These are phyloP conservation scores for Apogon talboti DNA, from an alignment of 2,797 vertebrate genomes.

Conservation along the genomic window DNA sequence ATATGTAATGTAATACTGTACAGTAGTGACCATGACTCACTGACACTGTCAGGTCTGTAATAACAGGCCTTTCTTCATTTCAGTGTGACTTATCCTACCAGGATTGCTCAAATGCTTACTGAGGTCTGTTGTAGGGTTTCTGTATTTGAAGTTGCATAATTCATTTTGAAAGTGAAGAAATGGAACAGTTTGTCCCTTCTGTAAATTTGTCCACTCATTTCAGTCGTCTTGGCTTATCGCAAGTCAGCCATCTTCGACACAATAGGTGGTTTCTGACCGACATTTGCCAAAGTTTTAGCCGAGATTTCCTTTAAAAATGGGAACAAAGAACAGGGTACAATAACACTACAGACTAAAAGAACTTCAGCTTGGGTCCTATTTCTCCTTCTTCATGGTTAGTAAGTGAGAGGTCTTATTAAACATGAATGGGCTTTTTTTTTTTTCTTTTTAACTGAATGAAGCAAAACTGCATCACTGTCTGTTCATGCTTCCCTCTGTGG, in stretches of 20 bases:
- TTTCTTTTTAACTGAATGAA: not conserved
- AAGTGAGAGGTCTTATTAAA: not conserved
- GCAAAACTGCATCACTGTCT: not conserved
- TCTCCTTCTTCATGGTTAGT: not conserved
- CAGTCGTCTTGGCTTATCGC: constrained; percentile 9
- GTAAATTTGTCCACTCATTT: constrained; percentile 2
- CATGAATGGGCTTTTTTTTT: not conserved
- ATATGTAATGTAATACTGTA: not conserved
- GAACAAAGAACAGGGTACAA: not conserved
- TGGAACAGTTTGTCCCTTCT: not conserved
- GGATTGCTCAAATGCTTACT: not conserved
- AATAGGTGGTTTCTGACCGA: constrained; percentile 22
- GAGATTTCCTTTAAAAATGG: not conserved
- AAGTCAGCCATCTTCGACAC: constrained; percentile 21
- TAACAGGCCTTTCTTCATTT: not conserved
- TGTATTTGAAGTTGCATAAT: not conserved
- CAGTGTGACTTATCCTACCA: not conserved
- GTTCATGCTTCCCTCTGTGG: not conserved
- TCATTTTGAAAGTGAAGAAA: not conserved
- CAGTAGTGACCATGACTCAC: not conserved
- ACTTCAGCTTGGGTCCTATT: not conserved
- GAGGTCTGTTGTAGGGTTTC: not conserved
- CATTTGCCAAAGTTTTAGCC: constrained; percentile 15
- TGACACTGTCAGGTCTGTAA: not conserved
- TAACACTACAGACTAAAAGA: not conserved